phyloP scores from a whole-genome alignment of 2,113 vertebrate genomes.

The Aegithalos caudatus region DNA sequence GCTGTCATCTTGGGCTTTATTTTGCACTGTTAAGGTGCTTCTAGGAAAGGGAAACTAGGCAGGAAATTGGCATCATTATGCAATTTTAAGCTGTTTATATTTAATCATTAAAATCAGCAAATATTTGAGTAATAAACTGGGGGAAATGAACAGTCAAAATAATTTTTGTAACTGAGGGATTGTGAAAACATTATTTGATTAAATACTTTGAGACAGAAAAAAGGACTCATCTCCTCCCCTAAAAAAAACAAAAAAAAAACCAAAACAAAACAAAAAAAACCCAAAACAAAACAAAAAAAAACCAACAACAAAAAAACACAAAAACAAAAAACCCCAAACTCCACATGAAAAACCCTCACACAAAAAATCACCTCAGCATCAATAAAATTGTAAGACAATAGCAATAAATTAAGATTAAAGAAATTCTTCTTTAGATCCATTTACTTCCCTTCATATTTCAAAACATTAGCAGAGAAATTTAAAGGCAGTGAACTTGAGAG shows the following conservation, averaged over 20 bases:
- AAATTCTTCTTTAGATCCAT: neutral
- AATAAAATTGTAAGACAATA: neutral
- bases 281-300: no score
- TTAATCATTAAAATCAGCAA: neutral
- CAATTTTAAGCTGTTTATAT: neutral
- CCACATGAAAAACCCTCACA: neutral
- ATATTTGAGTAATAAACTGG: neutral
- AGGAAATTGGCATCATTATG: constrained; percentile 19
- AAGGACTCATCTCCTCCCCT: neutral
- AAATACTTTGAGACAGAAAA: neutral
- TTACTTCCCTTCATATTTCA: neutral
- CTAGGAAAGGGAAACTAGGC: neutral
- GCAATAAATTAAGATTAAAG: neutral
- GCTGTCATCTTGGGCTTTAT: neutral
- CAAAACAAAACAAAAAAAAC: no score
- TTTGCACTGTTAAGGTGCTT: neutral
- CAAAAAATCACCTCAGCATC: neutral
- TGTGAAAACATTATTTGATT: neutral
- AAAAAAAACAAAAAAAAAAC: neutral
- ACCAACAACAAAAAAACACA: no score
- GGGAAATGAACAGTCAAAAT: neutral
- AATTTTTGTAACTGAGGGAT: neutral
- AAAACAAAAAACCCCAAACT: neutral
- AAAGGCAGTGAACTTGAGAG: neutral
- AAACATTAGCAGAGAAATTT: neutral